Conservation (phyloP, 2,113 vertebrate genomes). For the Dasypus novemcinctus region DNA sequence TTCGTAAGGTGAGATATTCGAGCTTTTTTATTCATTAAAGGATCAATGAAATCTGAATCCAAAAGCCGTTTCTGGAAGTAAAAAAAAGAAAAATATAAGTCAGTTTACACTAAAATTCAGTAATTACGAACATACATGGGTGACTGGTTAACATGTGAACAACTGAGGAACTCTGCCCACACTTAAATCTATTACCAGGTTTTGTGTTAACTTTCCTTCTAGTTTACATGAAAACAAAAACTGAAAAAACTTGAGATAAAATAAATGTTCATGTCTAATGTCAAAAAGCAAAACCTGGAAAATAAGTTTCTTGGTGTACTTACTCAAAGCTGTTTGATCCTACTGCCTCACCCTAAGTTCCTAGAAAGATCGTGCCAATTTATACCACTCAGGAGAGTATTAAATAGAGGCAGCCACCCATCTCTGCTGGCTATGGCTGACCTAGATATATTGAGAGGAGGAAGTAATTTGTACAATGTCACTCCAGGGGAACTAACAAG, state of each 20-base stretch:
- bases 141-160: neutral
- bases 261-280: neutral
- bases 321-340: neutral
- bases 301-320: neutral
- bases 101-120: neutral
- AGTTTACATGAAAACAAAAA: neutral
- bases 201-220: neutral
- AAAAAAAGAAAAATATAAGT: neutral
- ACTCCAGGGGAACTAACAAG: neutral
- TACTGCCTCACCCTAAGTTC: neutral
- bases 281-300: constrained; percentile 27
- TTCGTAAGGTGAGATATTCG: constrained; percentile 89
- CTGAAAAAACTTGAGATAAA: neutral
- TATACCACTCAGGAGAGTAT: neutral
- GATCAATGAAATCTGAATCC: constrained; percentile 86
- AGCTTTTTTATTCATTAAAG: constrained; percentile 89
- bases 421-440: neutral
- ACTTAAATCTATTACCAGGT: neutral
- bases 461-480: neutral
- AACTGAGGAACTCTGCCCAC: neutral
- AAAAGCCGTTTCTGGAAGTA: constrained; percentile 84
- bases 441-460: neutral
- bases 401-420: neutral
- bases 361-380: neutral
- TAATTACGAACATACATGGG: neutral